Evolutionary conservation across 2,888 invertebrate species (phyloP).

Genomic region (Holacanthella duospinosa): DNA sequence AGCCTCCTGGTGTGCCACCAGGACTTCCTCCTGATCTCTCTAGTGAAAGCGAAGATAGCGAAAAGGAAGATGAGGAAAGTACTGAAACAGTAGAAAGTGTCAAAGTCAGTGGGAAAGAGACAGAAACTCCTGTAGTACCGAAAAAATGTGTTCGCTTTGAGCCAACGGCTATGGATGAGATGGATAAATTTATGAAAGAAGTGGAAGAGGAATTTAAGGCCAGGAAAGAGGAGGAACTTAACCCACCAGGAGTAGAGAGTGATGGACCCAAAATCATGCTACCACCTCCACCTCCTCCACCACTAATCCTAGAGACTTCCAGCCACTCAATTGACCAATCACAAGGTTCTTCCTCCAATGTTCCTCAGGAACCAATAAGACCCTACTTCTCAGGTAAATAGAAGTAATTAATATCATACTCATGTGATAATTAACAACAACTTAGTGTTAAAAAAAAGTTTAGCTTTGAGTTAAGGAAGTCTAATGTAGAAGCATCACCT

Average conservation of each 20-base stretch:
- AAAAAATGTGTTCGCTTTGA: slow-evolving; percentile 67
- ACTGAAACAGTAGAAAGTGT: slow-evolving; percentile 39
- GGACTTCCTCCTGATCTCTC: slow-evolving; percentile 68
- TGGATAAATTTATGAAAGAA: slow-evolving; percentile 84
- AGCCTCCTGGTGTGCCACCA: slow-evolving; percentile 74
- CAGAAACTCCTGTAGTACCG: slow-evolving; percentile 15
- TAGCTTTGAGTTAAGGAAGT: too few relatives aligned
- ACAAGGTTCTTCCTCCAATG: neutral
- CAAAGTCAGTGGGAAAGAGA: slow-evolving; percentile 21
- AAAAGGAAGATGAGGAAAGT: slow-evolving; percentile 42
- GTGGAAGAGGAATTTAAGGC: slow-evolving; percentile 69
- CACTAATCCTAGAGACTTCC: slow-evolving; percentile 30
- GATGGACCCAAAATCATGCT: slow-evolving; percentile 10
- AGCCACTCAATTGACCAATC: slow-evolving; percentile 5
- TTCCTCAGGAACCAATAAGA: slow-evolving; percentile 3
- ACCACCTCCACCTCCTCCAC: slow-evolving; percentile 40
- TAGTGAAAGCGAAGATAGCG: slow-evolving; percentile 41
- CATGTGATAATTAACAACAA: too few relatives aligned
- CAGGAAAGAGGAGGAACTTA: slow-evolving; percentile 51
- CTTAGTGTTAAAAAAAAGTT: too few relatives aligned
- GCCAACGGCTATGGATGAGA: slow-evolving; percentile 56
- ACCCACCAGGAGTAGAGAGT: slow-evolving; percentile 32
- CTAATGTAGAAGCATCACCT: too few relatives aligned
- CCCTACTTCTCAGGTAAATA: neutral
- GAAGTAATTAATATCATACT: too few relatives aligned